phyloP scores from a whole-genome alignment of 2,797 vertebrate genomes.

The Pipistrellus kuhlii region DNA sequence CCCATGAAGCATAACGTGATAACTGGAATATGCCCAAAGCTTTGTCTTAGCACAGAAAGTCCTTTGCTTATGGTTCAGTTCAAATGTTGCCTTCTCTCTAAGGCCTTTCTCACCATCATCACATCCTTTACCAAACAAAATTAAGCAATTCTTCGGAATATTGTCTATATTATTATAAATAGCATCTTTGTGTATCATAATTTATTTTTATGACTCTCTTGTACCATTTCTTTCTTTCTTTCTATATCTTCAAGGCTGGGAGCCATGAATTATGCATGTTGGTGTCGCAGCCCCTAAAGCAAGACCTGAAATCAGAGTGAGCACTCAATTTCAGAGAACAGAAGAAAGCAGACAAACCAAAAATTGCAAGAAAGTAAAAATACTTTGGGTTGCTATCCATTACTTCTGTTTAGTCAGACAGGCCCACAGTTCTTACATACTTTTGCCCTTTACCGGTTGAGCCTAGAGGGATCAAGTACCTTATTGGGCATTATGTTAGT shows the following conservation, averaged over 20 bases:
- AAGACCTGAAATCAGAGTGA: background rate
- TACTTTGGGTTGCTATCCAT: background rate
- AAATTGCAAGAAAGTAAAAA: background rate
- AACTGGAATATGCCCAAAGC: too few species aligned
- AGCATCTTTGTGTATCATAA: background rate
- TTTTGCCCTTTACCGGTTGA: background rate
- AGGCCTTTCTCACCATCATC: background rate
- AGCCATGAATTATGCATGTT: background rate
- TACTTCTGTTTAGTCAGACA: background rate
- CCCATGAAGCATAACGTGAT: background rate
- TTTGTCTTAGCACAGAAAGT: background rate
- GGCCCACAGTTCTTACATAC: background rate
- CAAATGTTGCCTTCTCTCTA: background rate
- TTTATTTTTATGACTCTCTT: background rate
- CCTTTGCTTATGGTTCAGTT: background rate
- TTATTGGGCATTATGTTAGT: background rate
- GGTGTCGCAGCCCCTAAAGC: background rate
- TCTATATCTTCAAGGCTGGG: background rate
- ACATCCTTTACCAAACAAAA: background rate
- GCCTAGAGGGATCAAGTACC: background rate
- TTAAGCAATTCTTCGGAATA: background rate
- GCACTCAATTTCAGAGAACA: background rate
- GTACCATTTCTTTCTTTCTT: background rate
- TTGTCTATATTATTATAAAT: background rate
- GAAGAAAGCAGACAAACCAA: slow-evolving; percentile 31